Conservation (phyloP, 2,797 vertebrate species). For the Hipposideros larvatus region DNA sequence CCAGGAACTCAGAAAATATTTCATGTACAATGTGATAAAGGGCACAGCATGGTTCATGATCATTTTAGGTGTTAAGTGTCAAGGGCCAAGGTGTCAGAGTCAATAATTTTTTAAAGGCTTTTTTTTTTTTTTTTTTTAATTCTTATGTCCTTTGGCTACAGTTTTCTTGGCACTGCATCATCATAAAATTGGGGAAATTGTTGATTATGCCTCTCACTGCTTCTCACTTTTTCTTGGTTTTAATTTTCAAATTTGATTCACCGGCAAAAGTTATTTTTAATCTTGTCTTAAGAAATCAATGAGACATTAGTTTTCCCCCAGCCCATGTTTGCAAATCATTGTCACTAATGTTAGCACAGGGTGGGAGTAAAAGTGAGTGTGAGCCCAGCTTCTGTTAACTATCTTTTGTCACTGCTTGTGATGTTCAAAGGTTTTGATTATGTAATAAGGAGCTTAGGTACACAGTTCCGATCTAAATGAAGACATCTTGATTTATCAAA, state of each 20-base stretch:
- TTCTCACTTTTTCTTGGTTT: conserved; percentile 80
- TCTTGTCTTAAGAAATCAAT: conserved; percentile 84
- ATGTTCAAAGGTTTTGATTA: conserved; percentile 43
- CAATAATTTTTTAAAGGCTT: background rate
- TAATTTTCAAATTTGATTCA: conserved; percentile 83
- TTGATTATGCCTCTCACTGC: conserved; percentile 73
- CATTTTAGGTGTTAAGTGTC: conserved; percentile 36
- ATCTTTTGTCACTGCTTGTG: conserved; percentile 65
- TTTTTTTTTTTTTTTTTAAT: conserved; percentile 31
- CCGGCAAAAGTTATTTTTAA: conserved; percentile 84
- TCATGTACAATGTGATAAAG: conserved; percentile 35
- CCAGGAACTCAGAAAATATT: conserved; percentile 69
- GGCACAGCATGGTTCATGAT: background rate
- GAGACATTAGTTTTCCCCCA: conserved; percentile 81
- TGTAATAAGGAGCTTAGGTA: background rate
- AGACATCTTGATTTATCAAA: conserved; percentile 32
- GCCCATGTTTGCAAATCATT: conserved; percentile 74
- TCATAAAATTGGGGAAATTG: background rate
- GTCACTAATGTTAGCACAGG: conserved; percentile 78
- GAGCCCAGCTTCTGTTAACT: conserved; percentile 66
- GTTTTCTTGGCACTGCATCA: background rate
- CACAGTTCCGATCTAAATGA: conserved; percentile 33
- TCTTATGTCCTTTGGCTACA: background rate
- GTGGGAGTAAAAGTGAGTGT: background rate
- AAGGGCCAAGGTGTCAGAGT: background rate